phyloP scores from a whole-genome alignment of 2,113 vertebrate species.

The Oryzias javanicus region DNA sequence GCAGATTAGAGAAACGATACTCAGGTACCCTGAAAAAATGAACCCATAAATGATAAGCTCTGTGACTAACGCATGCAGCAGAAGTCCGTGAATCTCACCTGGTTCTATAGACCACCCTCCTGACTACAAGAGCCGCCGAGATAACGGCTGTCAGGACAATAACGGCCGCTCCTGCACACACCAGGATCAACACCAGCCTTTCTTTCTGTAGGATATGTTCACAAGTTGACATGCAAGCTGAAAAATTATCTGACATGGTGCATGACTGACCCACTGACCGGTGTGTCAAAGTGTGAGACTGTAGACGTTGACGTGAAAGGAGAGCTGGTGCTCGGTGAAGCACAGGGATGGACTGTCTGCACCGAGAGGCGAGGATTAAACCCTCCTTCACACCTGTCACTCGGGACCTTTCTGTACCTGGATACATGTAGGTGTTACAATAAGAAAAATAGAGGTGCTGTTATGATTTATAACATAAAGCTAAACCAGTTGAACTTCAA shows the following conservation, averaged over 20 bases:
- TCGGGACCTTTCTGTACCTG: slow-evolving; percentile 80
- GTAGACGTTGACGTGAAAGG: slow-evolving; percentile 19
- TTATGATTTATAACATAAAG: no score
- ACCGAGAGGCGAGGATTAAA: slow-evolving; percentile 59
- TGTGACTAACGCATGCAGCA: neutral
- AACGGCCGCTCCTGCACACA: slow-evolving; percentile 57
- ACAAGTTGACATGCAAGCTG: neutral
- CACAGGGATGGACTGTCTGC: slow-evolving; percentile 63
- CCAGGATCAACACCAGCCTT: slow-evolving; percentile 69
- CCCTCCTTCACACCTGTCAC: slow-evolving; percentile 77
- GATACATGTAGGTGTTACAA: slow-evolving; percentile 1
- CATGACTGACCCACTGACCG: slow-evolving; percentile 52
- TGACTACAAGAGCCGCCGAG: slow-evolving; percentile 59
- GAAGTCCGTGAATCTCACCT: slow-evolving; percentile 50
- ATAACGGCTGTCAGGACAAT: slow-evolving; percentile 51
- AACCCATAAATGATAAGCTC: neutral
- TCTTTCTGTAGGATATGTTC: slow-evolving; percentile 48
- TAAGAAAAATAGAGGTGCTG: neutral
- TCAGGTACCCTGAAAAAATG: slow-evolving; percentile 50
- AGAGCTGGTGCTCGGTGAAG: slow-evolving; percentile 42
- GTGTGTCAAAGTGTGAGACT: slow-evolving; percentile 52
- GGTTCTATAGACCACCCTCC: slow-evolving; percentile 57
- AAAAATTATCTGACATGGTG: neutral
- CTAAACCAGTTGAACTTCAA: no score
- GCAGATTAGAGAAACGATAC: slow-evolving; percentile 78